Conservation (phyloP, 2,113 vertebrate species). For the Eurystomus gularis region DNA sequence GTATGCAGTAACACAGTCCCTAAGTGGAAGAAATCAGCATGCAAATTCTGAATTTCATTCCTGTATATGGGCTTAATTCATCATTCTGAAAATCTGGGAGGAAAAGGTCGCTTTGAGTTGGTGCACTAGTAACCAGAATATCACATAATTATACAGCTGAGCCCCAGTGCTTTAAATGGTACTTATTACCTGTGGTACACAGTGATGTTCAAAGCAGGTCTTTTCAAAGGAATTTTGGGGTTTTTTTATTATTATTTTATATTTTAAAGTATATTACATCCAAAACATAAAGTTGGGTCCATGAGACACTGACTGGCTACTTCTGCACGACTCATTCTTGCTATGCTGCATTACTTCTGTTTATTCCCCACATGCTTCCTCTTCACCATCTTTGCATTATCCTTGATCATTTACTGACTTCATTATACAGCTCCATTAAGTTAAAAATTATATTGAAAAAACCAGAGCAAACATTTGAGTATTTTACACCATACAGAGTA, state of each 20-base stretch:
- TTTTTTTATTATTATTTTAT: not conserved
- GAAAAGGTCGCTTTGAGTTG: not conserved
- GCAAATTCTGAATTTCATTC: not conserved
- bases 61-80: not conserved
- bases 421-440: not conserved
- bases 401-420: not conserved
- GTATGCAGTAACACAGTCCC: not conserved
- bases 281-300: not conserved
- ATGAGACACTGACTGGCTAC: not conserved
- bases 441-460: not conserved
- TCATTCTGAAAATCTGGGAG: not conserved
- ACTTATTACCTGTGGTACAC: not conserved
- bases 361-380: not conserved
- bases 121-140: not conserved
- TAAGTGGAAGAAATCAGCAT: not conserved
- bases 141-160: not conserved
- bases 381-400: not conserved
- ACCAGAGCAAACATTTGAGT: not conserved
- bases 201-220: not conserved
- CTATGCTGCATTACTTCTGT: not conserved
- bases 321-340: not conserved
- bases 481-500: not conserved
- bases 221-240: not conserved
- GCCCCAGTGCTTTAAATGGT: not conserved
- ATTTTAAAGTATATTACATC: not conserved